Conservation (phyloP, 2,888 invertebrate genomes). For the Sussaba pulchella region DNA sequence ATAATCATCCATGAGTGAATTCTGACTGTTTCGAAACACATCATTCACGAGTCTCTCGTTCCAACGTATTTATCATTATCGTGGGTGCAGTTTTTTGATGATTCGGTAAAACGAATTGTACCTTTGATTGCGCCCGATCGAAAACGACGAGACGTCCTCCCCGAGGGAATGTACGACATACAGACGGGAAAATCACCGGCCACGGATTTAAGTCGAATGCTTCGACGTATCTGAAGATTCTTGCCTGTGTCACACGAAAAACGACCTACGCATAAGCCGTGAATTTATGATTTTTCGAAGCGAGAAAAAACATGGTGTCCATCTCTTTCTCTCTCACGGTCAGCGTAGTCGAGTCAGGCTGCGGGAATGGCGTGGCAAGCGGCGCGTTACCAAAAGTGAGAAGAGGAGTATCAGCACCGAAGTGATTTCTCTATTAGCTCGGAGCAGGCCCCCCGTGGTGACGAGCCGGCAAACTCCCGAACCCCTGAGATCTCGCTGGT, state of each 20-base stretch:
- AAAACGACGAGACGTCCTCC: slow-evolving; percentile 24
- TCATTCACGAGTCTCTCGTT: slow-evolving; percentile 55
- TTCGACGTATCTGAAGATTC: slow-evolving; percentile 52
- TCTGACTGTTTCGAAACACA: slow-evolving; percentile 49
- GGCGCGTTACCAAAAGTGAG: slow-evolving; percentile 75
- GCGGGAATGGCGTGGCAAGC: slow-evolving; percentile 69
- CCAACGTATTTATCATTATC: slow-evolving; percentile 42
- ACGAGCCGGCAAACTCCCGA: slow-evolving; percentile 65
- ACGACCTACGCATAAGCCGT: slow-evolving; percentile 72
- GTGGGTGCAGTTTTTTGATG: slow-evolving; percentile 41
- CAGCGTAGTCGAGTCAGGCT: slow-evolving; percentile 23
- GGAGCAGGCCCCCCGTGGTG: slow-evolving; percentile 76
- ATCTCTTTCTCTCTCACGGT: slow-evolving; percentile 61
- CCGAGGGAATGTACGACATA: slow-evolving; percentile 34
- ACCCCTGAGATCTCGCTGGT: slow-evolving; percentile 59
- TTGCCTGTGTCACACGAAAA: slow-evolving; percentile 59
- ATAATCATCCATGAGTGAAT: slow-evolving; percentile 45
- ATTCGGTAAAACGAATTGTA: slow-evolving; percentile 53
- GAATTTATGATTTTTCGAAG: slow-evolving; percentile 76
- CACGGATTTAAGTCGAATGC: slow-evolving; percentile 54
- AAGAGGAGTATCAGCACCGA: slow-evolving; percentile 75
- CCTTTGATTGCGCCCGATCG: slow-evolving; percentile 53
- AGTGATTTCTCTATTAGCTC: slow-evolving; percentile 81
- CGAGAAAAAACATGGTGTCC: slow-evolving; percentile 68
- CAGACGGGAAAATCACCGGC: slow-evolving; percentile 45